Conservation (phyloP, 2,797 vertebrate genomes). For the Anabacerthia variegaticeps region DNA sequence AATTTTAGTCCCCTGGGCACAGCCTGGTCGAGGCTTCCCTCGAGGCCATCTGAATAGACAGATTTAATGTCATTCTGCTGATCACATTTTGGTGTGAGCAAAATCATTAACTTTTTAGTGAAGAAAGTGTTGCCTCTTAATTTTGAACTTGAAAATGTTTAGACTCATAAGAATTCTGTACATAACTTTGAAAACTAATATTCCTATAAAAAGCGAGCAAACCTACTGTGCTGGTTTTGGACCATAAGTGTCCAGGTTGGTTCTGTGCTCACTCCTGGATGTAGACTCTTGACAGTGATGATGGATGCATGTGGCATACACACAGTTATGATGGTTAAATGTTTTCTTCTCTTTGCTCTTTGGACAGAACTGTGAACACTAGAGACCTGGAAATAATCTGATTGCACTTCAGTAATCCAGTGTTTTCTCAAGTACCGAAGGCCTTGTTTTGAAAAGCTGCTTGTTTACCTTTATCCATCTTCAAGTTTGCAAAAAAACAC, state of each 20-base stretch:
- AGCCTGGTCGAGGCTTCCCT: not conserved
- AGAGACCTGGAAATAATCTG: constrained; percentile 49
- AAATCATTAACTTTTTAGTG: not conserved
- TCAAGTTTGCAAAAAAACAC: constrained; percentile 35
- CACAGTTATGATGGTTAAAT: not conserved
- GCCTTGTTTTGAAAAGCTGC: constrained; percentile 72
- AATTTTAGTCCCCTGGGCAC: not conserved
- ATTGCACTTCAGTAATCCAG: constrained; percentile 80
- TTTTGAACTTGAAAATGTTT: not conserved
- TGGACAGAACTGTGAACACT: constrained; percentile 72
- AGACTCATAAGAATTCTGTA: not conserved
- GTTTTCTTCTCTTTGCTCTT: constrained; percentile 61
- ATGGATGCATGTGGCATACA: not conserved
- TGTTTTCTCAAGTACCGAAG: constrained; percentile 78
- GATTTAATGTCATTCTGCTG: not conserved
- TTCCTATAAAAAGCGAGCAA: not conserved
- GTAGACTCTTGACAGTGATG: not conserved
- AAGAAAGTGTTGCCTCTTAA: not conserved
- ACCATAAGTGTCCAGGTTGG: not conserved
- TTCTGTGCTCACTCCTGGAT: not conserved
- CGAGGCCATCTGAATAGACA: not conserved
- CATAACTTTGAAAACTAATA: not conserved
- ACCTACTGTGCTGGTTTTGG: not conserved
- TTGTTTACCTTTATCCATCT: constrained; percentile 62
- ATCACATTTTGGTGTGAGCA: not conserved